These are phyloP conservation scores for Podargus strigoides DNA, from an alignment of 2,797 vertebrate genomes.

Conservation along the genomic window DNA sequence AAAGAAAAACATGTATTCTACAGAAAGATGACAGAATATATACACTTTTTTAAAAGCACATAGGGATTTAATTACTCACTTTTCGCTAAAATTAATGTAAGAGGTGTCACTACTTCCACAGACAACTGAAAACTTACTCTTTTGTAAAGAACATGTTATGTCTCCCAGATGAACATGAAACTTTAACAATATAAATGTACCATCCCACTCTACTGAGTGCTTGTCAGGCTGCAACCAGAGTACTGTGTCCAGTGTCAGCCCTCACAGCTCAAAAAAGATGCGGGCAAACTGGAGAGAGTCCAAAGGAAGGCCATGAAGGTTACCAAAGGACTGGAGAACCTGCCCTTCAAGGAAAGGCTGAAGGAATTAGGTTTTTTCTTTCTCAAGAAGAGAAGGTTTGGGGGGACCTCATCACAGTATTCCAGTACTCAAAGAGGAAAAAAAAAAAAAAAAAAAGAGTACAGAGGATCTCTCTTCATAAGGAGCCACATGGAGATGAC, in stretches of 20 bases:
- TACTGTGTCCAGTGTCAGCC: neutral
- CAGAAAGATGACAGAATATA: neutral
- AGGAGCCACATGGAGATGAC: no score
- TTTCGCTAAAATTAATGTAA: conserved; percentile 30
- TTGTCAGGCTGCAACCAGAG: neutral
- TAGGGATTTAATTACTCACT: conserved; percentile 4
- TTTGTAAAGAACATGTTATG: neutral
- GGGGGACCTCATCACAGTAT: neutral
- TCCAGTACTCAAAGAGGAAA: no score
- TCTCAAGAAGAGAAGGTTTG: neutral
- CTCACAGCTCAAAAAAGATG: neutral
- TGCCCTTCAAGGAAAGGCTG: neutral
- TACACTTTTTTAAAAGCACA: neutral
- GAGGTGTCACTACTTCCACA: neutral
- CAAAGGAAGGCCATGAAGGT: neutral
- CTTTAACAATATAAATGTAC: neutral
- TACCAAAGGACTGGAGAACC: neutral
- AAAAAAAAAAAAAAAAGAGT: no score
- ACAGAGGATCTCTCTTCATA: no score
- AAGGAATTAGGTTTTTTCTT: neutral
- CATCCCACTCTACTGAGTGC: neutral
- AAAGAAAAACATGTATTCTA: conserved; percentile 16
- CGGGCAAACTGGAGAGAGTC: neutral
- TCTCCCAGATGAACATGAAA: neutral
- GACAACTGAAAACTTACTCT: neutral